Evolutionary conservation across 2,888 invertebrate genomes (phyloP), one percentile per base, ranked within the genome.

Genomic region (Scelioninae gen. 1): DNA sequence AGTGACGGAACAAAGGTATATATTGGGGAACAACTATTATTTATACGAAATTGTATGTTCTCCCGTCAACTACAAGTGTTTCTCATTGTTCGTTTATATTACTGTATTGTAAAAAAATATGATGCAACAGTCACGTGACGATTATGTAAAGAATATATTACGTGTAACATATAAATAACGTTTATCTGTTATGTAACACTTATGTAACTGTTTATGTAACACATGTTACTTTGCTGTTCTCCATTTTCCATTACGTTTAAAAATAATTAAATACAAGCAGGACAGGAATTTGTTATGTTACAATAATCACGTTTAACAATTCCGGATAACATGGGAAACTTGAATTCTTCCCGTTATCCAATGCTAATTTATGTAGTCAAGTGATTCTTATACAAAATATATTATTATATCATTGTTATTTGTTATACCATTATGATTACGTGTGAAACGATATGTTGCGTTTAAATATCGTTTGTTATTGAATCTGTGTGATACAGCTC

Each of bases 311-410:
- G 76, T 71, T 76, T 47, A 76, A 82, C 76, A 82, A 76, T 60
- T 34, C 47, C 23, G 63, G 58, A 69, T 63, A 74, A 75, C 63
- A 45, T 47, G 62, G 66, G 32, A 49, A 71, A 72, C 32, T 49
- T 40, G 15, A 71, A 65, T 71, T 65, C 55, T 74, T 58, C 8
- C 23, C 40, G 43, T 58, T 63, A 60, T 71, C 58, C 81, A 66
- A 51, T 60, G 29, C 69, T 76, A 63, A 16, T 58, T 51, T 38
- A 69, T 68, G 68, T 75, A 76, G 63, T 76, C 34, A 69, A 76
- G 76, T 81, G 75, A 60, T 81, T 11, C 58, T 81, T 71, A 81
- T 81, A 81, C 68, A 81, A 81, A 81, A 81, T 81, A 81, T 81
- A 81, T 81, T 58, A 51, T 51, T 55, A 66, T 75, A 49, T 65